A percentile compares a stretch with the other conserved stretches of the same genome.
Conservation (phyloP, 2,888 invertebrate species). For the Pandemis heparana region DNA sequence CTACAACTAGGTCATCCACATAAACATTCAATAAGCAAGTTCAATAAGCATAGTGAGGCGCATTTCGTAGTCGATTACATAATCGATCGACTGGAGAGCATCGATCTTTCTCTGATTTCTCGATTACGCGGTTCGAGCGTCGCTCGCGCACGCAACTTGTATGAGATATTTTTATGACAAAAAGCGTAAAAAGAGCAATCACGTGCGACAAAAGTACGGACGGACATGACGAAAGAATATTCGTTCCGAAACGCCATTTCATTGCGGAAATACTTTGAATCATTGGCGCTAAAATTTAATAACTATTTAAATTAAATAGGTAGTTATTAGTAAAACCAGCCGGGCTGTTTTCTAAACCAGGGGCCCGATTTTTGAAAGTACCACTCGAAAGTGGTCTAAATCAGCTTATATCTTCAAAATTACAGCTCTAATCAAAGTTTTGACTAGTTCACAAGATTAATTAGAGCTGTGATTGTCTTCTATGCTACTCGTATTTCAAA, state of each 20-base stretch:
- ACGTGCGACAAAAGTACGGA: slow-evolving; percentile 44
- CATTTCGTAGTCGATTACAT: slow-evolving; percentile 46
- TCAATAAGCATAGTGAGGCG: slow-evolving; percentile 21
- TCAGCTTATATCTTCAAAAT: no score
- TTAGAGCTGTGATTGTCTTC: no score
- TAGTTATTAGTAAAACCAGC: no score
- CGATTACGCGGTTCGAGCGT: slow-evolving; percentile 54
- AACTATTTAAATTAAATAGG: no score
- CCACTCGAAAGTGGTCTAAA: no score
- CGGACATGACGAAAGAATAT: slow-evolving; percentile 17
- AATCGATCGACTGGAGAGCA: slow-evolving; percentile 58
- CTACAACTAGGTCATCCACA: slow-evolving; percentile 29
- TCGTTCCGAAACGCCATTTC: background rate
- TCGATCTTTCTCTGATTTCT: slow-evolving; percentile 69
- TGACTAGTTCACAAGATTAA: no score
- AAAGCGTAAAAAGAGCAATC: slow-evolving; percentile 26
- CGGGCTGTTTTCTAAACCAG: no score
- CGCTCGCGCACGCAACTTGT: slow-evolving; percentile 24
- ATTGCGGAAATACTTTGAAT: background rate
- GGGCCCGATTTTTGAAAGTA: no score
- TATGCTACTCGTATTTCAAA: no score
- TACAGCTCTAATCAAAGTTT: no score
- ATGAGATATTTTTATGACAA: slow-evolving; percentile 34
- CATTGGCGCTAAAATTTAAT: background rate
- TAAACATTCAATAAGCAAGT: slow-evolving; percentile 34